Evolutionary conservation across 1,140 invertebrate genomes (phyloP), one percentile per base, ranked within the genome.

Genomic region (Dendrolimus kikuchii): DNA sequence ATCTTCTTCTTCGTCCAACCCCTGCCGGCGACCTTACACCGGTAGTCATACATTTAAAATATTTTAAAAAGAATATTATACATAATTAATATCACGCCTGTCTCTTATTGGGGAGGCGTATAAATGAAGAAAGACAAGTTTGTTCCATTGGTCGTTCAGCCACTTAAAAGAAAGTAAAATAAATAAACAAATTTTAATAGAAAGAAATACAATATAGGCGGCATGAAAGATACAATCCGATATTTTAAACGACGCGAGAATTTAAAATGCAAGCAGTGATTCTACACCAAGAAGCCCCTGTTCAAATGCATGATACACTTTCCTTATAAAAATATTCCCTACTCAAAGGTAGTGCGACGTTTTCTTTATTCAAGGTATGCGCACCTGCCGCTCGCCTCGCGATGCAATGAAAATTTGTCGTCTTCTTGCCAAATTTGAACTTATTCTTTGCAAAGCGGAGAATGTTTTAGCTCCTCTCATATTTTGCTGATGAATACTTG

Each of bases 321-420:
- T 64, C 45, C 63, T 63, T 70, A 71, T 64, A 75, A 71, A 75
- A 75, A 77, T 77, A 73, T 75, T 69, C 68, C 46, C 53, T 58
- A 57, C 23, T 23, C 60, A 66, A 66, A 67, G 58, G 62, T 56
- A 58, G n/a, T 23, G 23, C n/a, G 45, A 49, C 59, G 64, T 55
- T 68, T 72, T 63, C 67, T 66, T 76, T 76, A 77, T 76, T 77
- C 74, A 71, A 66, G 65, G 63, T 62, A 40, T 51, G 57, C 51
- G 58, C 75, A 80, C 74, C 77, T 80, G 77, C 66, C 60, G 61
- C 56, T 56, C 9, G 40, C 9, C 53, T 49, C 51, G 51, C 62
- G 55, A 55, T 69, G 62, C 70, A 68, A 75, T 68, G 74, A 80
- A 71, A 80, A 80, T 80, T 71, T 74, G 70, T 74, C 66, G 68